Evolutionary conservation across 2,888 invertebrate genomes (phyloP), one percentile per base, ranked within the genome.

Genomic region (Sylvicola cinctus): DNA sequence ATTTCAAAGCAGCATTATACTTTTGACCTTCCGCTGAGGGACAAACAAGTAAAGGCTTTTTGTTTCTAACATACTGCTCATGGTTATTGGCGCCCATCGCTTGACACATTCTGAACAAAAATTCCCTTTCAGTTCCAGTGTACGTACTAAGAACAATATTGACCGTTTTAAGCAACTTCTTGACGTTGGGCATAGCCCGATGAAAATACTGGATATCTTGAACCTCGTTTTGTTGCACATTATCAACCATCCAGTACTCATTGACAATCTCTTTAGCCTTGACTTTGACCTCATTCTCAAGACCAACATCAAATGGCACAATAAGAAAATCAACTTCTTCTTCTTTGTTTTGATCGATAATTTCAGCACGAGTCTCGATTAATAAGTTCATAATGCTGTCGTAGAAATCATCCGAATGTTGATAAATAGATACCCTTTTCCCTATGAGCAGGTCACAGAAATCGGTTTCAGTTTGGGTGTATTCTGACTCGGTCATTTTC

Each of bases 41-140:
- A 41, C 80, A 81, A 3, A 93, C 60, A 0, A 93, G 61, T 52
- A 93, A 80, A 0, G 91, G 90, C 0, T 75, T 79, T 0, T 73
- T 74, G 41, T 66, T 66, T 38, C 71, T 63, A 1, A 73, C 68
- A 50, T 81, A 74, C 32, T 66, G 68, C 43, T 79, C 72, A 47
- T 75, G 73, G 30, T 63, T 63, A n/a, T 32, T 40, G 3, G 81
- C 87, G 2, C 88, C 87, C 10, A 88, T 55, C 20, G 67, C 54
- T 42, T 68, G 67, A 2, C 77, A 74, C 27, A 88, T 53, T 25
- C 68, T 63, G 37, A 71, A 68, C 1, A 90, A 60, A 46, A 75
- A 85, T 15, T 66, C 67, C 16, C 85, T 60, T 56, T 88, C 85
- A 7, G 66, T 60, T 0, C 73, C 73, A 10, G 63, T 58, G 51